Conservation (phyloP, 2,113 vertebrate species). For the Pseudorasbora parva region DNA sequence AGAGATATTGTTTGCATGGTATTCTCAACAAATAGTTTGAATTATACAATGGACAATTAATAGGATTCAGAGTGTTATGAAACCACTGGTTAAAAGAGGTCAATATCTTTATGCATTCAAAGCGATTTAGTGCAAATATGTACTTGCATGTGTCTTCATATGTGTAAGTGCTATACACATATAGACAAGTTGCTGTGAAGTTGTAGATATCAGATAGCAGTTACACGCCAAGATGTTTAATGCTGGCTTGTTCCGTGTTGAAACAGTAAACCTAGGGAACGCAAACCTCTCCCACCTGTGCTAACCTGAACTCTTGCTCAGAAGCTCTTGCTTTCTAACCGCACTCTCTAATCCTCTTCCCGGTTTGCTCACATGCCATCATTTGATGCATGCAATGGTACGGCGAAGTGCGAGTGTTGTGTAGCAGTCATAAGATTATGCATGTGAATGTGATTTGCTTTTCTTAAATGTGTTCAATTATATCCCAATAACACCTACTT, state of each 20-base stretch:
- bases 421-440: conserved; percentile 17
- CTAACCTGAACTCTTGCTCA: conserved; percentile 43
- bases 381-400: neutral
- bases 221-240: neutral
- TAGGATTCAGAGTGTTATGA: conserved; percentile 25
- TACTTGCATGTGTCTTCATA: neutral
- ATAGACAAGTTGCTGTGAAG: neutral
- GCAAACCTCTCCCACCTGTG: neutral
- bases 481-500: neutral
- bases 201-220: conserved; percentile 2
- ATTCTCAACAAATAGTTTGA: conserved; percentile 3
- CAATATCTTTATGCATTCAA: neutral
- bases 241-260: conserved; percentile 32
- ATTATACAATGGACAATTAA: conserved; percentile 42
- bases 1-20: neutral
- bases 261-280: conserved; percentile 44
- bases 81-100: neutral
- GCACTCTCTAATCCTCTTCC: conserved; percentile 28
- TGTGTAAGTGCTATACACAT: neutral
- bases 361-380: neutral
- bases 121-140: neutral
- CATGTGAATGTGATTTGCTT: conserved; percentile 2
- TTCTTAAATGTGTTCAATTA: neutral
- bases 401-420: conserved; percentile 1
- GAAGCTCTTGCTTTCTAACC: conserved; percentile 33